Percentiles rank a stretch among this genome's conserved stretches.
Conservation (phyloP, 2,888 invertebrate genomes). For the Acholoe squamosa region DNA sequence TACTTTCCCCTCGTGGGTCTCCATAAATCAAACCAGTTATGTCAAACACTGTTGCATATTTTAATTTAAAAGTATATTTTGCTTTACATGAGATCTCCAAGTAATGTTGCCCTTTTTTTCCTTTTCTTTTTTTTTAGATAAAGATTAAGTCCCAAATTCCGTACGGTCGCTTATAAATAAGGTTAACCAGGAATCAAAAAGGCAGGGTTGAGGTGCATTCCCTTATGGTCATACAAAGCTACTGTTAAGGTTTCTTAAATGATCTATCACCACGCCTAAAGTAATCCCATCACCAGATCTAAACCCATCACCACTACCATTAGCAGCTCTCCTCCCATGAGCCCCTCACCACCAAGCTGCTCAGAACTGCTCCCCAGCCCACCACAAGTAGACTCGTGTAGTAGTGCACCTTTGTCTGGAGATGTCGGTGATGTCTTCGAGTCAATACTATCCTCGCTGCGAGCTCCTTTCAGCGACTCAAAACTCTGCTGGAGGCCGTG, state of each 20-base stretch:
- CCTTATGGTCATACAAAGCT: not conserved
- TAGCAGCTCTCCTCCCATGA: conserved; percentile 5
- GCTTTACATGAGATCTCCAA: too few species aligned
- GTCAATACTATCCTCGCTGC: conserved; percentile 54
- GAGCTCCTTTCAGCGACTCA: conserved; percentile 61
- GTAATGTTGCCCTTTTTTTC: too few species aligned
- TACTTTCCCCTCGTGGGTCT: too few species aligned
- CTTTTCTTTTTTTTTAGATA: too few species aligned
- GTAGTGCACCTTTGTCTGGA: conserved; percentile 53
- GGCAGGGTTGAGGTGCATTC: not conserved
- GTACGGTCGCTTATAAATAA: not conserved
- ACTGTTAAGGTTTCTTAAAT: not conserved
- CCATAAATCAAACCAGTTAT: too few species aligned
- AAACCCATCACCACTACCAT: not conserved
- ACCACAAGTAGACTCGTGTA: not conserved
- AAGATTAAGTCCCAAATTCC: not conserved
- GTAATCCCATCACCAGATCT: not conserved
- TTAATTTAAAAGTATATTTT: too few species aligned
- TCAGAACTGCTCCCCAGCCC: not conserved
- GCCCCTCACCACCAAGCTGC: not conserved
- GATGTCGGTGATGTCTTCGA: conserved; percentile 49
- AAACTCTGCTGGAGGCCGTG: conserved; percentile 53
- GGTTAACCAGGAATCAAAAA: not conserved
- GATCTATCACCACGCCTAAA: not conserved
- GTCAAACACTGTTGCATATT: too few species aligned